Base-by-base conservation (phyloP, 2,888 invertebrate genomes). In the Podabrus alpinus region DNA sequence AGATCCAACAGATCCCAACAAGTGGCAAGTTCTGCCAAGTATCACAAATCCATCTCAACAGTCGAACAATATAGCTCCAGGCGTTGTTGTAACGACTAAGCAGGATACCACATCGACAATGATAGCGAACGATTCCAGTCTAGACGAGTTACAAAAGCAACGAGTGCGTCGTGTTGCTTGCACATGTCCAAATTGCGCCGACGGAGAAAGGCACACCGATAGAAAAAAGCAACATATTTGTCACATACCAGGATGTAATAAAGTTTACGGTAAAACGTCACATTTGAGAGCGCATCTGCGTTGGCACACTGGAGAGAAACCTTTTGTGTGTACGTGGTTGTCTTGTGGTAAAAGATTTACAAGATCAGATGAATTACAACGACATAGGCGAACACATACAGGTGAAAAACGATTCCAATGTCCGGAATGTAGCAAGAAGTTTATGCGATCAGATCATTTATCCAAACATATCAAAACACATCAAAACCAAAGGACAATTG, bases 151-250 rank as follows among this genome's bases (percentile, higher is more conserved):
- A 86, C 87, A 87, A 72, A 90, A 89, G 80, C 88, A 90, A 24
- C 89, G 94, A 77, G 89, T 95, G 79, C 92, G 97, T 82, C 89
- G 99, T 61, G 97, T 98, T 9, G 98, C 98, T 0, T 99, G 99
- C 87, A 97, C 97, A 0, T 99, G 98, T 87, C 99, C 98, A 0
- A 98, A 99, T 87, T 99, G 99, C 86, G 93, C 94, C 69, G 96
- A 96, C 84, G 95, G 94, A 4, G 90, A 87, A 77, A 75, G 94
- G 60, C 91, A 94, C 82, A 89, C 93, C 73, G 94, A 94, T 83
- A 92, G 96, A 69, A 97, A 97, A 88, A 95, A 97, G 82, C 95
- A 97, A 84, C 98, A 98, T 86, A 93, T 98, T 73, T 98, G 98
- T 84, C 97, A 98, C 86, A 96, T 97, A 83, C 92, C 95, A 5